These are phyloP conservation scores for Sarcophaga peregrina DNA, from an alignment of 1,140 invertebrate genomes.

Conservation along the genomic window DNA sequence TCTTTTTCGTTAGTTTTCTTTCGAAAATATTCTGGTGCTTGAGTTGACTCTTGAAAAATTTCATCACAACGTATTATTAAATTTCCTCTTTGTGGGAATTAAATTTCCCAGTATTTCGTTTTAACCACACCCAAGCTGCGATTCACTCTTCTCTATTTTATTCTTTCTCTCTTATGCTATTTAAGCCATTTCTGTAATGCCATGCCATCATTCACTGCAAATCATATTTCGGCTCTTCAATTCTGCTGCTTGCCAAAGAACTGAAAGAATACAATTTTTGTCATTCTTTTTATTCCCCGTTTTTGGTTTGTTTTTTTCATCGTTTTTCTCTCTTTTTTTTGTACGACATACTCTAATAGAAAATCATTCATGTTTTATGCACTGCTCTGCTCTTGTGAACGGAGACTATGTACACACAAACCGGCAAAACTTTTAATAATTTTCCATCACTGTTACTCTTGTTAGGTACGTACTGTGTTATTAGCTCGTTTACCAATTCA, in stretches of 20 bases:
- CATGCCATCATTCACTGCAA: neutral
- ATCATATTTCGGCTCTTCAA: neutral
- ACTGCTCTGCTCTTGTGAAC: conserved; percentile 54
- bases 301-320: conserved; percentile 44
- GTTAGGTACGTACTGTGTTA: neutral
- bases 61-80: neutral
- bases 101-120: conserved; percentile 46
- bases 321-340: too few relatives aligned
- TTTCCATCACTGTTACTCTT: conserved; percentile 61
- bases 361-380: conserved; percentile 33
- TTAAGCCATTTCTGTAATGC: neutral
- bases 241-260: conserved; percentile 9
- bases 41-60: too few relatives aligned
- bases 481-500: neutral
- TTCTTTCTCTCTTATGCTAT: neutral
- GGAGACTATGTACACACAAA: conserved; percentile 46
- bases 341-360: conserved; percentile 9
- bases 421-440: conserved; percentile 64
- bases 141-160: neutral
- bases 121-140: conserved; percentile 43
- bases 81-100: neutral
- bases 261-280: neutral
- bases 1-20: conserved; percentile 8
- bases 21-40: too few relatives aligned
- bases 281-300: conserved; percentile 43